Percentiles rank a stretch among this genome's conserved stretches.
These are phyloP conservation scores for Colius striatus DNA, from an alignment of 2,113 vertebrate species.

Conservation along the genomic window DNA sequence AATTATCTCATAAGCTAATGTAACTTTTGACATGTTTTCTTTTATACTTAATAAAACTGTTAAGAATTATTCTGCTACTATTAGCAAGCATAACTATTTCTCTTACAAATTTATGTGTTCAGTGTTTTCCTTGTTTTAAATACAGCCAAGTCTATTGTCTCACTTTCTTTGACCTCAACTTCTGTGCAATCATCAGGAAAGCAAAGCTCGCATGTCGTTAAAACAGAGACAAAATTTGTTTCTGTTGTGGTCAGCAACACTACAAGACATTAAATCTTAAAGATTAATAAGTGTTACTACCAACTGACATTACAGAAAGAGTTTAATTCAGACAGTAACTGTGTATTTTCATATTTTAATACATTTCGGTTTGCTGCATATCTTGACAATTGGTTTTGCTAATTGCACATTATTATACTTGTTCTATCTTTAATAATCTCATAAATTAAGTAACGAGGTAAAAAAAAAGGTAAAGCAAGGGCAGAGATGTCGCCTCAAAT, in stretches of 20 bases:
- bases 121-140: neutral
- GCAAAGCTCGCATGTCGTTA: fast-evolving
- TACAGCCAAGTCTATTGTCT: neutral
- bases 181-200: neutral
- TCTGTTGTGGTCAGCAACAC: neutral
- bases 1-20: neutral
- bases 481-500: neutral
- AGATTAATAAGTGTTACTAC: neutral
- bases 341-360: neutral
- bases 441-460: neutral
- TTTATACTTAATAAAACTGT: neutral
- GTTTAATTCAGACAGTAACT: neutral
- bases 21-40: neutral
- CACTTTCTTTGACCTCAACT: neutral
- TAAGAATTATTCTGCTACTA: neutral
- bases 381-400: neutral
- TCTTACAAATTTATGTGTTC: neutral
- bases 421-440: neutral
- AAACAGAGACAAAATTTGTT: neutral
- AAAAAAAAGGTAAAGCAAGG: neutral
- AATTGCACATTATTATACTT: neutral
- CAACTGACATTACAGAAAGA: neutral
- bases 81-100: neutral
- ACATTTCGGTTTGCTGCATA: neutral
- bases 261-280: neutral